Percentiles rank a stretch among this genome's conserved stretches.
phyloP scores from a whole-genome alignment of 1,140 invertebrate species.

The Metopolophium dirhodum region DNA sequence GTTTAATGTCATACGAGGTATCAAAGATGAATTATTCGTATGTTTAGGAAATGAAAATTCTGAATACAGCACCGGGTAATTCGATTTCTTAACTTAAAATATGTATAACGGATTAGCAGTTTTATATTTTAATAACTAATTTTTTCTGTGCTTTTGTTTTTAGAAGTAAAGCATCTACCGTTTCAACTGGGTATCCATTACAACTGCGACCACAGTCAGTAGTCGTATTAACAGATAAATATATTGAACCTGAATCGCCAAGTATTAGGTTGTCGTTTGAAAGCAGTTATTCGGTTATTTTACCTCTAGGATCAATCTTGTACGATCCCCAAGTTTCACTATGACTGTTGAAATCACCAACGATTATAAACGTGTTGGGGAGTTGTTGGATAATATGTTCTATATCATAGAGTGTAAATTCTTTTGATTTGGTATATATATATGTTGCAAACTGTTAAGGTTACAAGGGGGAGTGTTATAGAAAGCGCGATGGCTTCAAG shows the following conservation, averaged over 20 bases:
- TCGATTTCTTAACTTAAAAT: no score
- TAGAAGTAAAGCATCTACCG: neutral
- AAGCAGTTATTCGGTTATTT: no score
- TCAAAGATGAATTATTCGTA: neutral
- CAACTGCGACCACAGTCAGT: conserved; percentile 7
- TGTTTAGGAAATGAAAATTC: neutral
- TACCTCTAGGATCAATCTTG: no score
- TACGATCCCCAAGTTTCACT: no score
- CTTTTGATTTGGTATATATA: neutral
- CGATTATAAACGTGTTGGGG: neutral
- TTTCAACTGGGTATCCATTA: neutral
- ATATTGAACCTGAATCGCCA: neutral
- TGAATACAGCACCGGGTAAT: neutral
- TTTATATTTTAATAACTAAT: neutral
- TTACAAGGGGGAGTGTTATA: no score
- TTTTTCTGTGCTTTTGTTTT: neutral
- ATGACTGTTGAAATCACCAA: no score
- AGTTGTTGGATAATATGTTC: conserved; percentile 14
- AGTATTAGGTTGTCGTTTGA: no score
- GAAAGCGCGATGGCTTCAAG: no score
- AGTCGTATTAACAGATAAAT: neutral
- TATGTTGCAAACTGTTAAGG: no score
- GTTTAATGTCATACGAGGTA: neutral
- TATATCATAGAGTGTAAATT: neutral
- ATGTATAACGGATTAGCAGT: neutral